Conservation (phyloP, 1,140 invertebrate genomes). For the Latrodectus geometricus region DNA sequence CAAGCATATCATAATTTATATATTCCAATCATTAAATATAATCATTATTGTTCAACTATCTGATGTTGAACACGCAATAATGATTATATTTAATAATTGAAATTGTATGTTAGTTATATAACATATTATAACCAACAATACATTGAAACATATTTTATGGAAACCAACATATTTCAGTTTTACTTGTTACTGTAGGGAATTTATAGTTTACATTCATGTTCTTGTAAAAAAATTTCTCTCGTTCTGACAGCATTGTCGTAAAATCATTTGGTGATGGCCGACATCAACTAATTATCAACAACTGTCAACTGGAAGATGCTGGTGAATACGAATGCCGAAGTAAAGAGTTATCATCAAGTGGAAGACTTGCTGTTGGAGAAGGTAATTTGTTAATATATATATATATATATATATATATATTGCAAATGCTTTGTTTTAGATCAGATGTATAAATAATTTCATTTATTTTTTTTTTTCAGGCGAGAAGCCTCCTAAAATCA, state of each 20-base stretch:
- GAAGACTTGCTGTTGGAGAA: conserved; percentile 82
- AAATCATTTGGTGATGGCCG: conserved; percentile 92
- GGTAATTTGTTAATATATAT: conserved; percentile 52
- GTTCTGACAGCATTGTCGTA: conserved; percentile 78
- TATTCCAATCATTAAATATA: too few relatives aligned
- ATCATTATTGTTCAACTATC: too few relatives aligned
- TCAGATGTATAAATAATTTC: background rate
- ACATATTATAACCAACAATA: too few relatives aligned
- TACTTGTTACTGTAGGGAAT: too few relatives aligned
- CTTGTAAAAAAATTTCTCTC: background rate
- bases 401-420: background rate
- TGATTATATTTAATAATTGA: too few relatives aligned
- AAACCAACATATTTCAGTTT: too few relatives aligned
- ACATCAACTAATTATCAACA: conserved; percentile 89
- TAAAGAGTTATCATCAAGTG: conserved; percentile 80
- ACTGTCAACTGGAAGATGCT: conserved; percentile 81
- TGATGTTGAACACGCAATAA: too few relatives aligned
- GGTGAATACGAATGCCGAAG: conserved; percentile 89
- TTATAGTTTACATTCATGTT: background rate
- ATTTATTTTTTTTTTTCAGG: conserved; percentile 65
- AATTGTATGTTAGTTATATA: too few relatives aligned
- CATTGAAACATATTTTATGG: too few relatives aligned
- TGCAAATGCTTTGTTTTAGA: background rate
- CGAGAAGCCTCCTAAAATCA: conserved; percentile 71
- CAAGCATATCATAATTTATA: too few relatives aligned